Evolutionary conservation across 2,797 vertebrate species (phyloP).

Genomic region (Pelochelys cantorii): DNA sequence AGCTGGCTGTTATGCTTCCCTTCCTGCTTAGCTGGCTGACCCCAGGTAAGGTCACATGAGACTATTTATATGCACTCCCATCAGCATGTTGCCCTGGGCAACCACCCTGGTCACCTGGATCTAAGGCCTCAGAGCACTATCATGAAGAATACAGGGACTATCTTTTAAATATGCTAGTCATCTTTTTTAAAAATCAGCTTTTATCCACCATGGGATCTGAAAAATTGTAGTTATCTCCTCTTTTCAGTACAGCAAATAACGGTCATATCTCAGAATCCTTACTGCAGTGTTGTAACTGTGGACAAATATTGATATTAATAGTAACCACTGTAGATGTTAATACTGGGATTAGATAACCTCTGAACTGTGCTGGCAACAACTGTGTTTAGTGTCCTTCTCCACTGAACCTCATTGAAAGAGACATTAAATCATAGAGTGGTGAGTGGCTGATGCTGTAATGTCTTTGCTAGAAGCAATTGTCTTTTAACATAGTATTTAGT

Average conservation of each 20-base stretch:
- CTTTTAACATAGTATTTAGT: neutral
- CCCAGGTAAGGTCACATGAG: no score
- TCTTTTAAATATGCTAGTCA: neutral
- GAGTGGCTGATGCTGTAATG: neutral
- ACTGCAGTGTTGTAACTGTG: neutral
- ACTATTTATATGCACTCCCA: no score
- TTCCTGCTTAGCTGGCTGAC: no score
- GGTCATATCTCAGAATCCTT: neutral
- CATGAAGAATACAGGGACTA: neutral
- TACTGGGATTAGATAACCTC: neutral
- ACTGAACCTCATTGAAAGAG: neutral
- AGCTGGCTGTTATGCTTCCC: no score
- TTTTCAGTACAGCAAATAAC: neutral
- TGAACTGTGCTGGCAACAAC: neutral
- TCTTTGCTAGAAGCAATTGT: neutral
- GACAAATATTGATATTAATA: neutral
- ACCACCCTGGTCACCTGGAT: no score
- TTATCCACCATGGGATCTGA: neutral
- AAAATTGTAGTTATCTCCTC: neutral
- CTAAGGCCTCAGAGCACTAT: neutral
- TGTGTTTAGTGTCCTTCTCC: neutral
- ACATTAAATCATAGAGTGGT: neutral
- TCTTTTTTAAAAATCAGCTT: neutral
- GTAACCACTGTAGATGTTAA: neutral
- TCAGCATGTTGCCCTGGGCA: no score